Evolutionary conservation across 2,888 invertebrate genomes (phyloP).

Genomic region (Torymus tubicola): DNA sequence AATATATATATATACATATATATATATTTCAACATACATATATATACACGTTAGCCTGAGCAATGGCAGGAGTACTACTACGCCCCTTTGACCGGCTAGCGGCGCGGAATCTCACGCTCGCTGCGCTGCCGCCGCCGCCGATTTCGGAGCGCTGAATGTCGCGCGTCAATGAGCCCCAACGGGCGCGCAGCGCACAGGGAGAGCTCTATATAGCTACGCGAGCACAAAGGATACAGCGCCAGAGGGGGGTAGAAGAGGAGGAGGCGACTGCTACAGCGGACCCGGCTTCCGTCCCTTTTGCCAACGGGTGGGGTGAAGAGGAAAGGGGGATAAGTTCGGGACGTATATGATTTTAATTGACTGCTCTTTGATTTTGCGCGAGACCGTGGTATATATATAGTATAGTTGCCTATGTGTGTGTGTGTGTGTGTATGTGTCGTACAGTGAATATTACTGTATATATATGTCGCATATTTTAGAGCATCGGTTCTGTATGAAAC

Average conservation of each 20-base stretch:
- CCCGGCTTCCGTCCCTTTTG: conserved; percentile 16
- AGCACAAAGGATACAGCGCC: conserved; percentile 34
- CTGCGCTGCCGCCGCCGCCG: not conserved
- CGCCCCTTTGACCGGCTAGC: conserved; percentile 52
- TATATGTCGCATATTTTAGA: too few relatives aligned
- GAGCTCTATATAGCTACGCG: not conserved
- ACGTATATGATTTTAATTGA: conserved; percentile 56
- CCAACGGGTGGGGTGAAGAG: conserved; percentile 2
- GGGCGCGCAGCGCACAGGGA: too few relatives aligned
- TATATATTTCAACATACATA: too few relatives aligned
- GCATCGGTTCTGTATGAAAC: too few relatives aligned
- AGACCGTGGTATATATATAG: not conserved
- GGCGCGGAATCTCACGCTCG: conserved; percentile 57
- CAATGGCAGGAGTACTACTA: too few relatives aligned
- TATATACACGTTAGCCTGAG: too few relatives aligned
- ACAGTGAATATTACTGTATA: too few relatives aligned
- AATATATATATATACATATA: too few relatives aligned
- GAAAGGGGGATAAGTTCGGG: conserved; percentile 19
- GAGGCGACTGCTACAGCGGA: too few relatives aligned
- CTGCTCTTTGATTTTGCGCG: conserved; percentile 56
- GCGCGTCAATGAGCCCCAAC: conserved; percentile 51
- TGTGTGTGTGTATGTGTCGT: too few relatives aligned
- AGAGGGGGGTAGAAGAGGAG: too few relatives aligned
- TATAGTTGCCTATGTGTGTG: too few relatives aligned
- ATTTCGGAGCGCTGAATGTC: conserved; percentile 48